These are phyloP conservation scores for Meriones unguiculatus DNA, from an alignment of 2,113 vertebrate genomes.

Conservation along the genomic window DNA sequence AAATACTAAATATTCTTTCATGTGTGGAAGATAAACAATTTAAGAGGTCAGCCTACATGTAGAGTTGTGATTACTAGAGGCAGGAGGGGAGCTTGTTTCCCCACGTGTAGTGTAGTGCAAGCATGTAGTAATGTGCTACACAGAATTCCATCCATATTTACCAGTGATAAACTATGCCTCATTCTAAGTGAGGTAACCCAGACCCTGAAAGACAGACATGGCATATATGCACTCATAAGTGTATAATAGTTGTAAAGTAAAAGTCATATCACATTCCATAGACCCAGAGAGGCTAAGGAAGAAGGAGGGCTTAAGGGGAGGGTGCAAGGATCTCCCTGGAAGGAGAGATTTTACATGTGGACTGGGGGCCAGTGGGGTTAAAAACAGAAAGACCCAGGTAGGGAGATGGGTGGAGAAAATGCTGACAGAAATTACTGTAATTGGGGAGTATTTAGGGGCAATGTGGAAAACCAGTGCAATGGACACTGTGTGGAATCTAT, in stretches of 20 bases:
- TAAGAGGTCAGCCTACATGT: not conserved
- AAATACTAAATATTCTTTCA: not conserved
- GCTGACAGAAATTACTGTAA: not conserved
- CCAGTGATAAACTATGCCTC: not conserved
- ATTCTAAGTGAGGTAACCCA: not conserved
- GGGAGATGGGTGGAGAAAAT: not conserved
- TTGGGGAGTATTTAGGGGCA: not conserved
- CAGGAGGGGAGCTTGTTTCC: no score
- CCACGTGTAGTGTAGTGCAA: accelerated
- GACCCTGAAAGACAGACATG: not conserved
- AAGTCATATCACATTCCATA: not conserved
- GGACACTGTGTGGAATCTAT: not conserved
- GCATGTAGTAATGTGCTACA: no score
- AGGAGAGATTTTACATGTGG: not conserved
- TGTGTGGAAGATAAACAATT: not conserved
- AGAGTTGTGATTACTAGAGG: not conserved
- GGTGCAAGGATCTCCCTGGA: not conserved
- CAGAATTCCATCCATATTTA: not conserved
- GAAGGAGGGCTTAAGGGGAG: not conserved
- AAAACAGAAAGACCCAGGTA: not conserved
- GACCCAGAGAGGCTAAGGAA: not conserved
- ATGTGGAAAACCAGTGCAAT: not conserved
- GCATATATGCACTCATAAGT: not conserved
- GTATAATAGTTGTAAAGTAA: not conserved
- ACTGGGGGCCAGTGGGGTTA: not conserved